phyloP scores from a whole-genome alignment of 2,113 vertebrate species.

The Phycodurus eques region DNA sequence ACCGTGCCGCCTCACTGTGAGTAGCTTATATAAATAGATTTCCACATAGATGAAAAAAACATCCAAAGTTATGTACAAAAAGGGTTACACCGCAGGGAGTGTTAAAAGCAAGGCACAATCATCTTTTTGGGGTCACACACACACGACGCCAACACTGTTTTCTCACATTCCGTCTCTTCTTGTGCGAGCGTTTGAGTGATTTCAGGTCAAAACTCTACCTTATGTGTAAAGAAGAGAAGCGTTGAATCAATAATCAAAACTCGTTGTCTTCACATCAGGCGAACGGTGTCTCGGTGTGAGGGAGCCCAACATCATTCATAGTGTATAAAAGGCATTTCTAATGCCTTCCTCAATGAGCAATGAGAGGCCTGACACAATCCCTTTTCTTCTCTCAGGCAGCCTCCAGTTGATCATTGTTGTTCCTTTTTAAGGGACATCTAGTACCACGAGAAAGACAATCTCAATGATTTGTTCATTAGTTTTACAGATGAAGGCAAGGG shows the following conservation, averaged over 20 bases:
- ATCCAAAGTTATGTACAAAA: too few relatives aligned
- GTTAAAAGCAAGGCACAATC: too few relatives aligned
- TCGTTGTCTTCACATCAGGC: constrained; percentile 59
- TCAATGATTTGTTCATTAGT: constrained; percentile 56
- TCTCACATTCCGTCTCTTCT: constrained; percentile 53
- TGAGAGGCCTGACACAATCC: constrained; percentile 30
- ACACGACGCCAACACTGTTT: neutral
- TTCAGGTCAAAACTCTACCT: constrained; percentile 62
- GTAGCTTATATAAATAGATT: too few relatives aligned
- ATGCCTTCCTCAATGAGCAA: constrained; percentile 48
- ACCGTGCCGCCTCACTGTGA: too few relatives aligned
- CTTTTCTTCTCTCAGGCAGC: constrained; percentile 32
- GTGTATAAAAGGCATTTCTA: constrained; percentile 64
- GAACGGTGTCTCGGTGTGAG: constrained; percentile 43
- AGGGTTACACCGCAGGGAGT: too few relatives aligned
- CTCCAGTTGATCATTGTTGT: constrained; percentile 45
- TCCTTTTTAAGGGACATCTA: constrained; percentile 38
- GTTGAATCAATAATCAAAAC: constrained; percentile 72
- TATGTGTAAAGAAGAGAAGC: constrained; percentile 63
- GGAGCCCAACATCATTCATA: constrained; percentile 52
- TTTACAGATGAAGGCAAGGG: constrained; percentile 36
- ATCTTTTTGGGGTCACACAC: too few relatives aligned
- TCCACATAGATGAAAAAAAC: too few relatives aligned
- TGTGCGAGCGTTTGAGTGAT: constrained; percentile 49
- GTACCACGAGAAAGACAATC: constrained; percentile 30